These are phyloP conservation scores for Tympanuchus pallidicinctus DNA, from an alignment of 2,113 vertebrate genomes.

Conservation along the genomic window DNA sequence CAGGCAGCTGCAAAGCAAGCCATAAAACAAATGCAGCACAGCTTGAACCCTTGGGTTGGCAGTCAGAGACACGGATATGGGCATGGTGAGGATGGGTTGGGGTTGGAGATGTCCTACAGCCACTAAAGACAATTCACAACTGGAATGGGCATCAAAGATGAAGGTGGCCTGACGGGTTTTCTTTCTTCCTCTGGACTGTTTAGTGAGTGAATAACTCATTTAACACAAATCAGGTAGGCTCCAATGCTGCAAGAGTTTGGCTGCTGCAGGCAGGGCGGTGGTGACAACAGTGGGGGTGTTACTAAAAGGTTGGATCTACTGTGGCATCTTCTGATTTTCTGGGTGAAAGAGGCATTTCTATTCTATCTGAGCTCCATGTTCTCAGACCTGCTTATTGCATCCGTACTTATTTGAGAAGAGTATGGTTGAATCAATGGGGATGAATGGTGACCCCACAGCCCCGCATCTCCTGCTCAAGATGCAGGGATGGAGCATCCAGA, in stretches of 20 bases:
- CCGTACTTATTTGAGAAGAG: not conserved
- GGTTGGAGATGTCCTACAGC: too few relatives aligned
- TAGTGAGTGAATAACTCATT: not conserved
- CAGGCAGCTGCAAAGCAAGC: not conserved
- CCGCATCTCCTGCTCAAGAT: accelerated
- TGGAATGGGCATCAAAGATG: not conserved
- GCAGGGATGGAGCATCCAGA: not conserved
- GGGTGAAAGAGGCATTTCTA: not conserved
- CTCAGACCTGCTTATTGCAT: not conserved
- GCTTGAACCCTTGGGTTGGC: not conserved
- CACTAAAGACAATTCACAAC: accelerated
- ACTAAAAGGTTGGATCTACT: not conserved
- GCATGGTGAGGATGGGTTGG: too few relatives aligned
- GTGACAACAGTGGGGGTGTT: not conserved
- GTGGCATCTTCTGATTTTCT: not conserved
- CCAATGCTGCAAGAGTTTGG: not conserved
- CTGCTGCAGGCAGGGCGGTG: not conserved
- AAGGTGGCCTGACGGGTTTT: not conserved
- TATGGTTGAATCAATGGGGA: not conserved
- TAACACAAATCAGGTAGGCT: not conserved
- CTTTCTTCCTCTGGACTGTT: not conserved
- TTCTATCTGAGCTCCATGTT: not conserved
- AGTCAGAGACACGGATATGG: too few relatives aligned
- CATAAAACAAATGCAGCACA: not conserved
- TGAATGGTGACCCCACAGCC: accelerated